A percentile compares a stretch with the other conserved stretches of the same genome.
These are phyloP conservation scores for Xanthia togata DNA, from an alignment of 2,888 invertebrate species.

Conservation along the genomic window DNA sequence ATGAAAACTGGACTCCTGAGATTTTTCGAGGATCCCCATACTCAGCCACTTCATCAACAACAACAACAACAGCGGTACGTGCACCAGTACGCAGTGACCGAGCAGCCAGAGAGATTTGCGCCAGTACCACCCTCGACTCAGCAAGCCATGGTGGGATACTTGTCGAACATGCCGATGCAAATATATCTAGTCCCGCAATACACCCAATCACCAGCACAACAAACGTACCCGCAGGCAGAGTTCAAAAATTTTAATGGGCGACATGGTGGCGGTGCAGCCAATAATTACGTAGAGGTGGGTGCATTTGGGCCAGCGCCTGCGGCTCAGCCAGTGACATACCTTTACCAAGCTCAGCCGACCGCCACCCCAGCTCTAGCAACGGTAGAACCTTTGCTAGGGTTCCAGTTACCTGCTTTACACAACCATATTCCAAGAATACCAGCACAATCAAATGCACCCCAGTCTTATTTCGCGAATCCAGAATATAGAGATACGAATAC, in stretches of 20 bases:
- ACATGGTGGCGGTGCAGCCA: constrained; percentile 44
- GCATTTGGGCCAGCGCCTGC: constrained; percentile 75
- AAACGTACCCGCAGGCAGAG: constrained; percentile 68
- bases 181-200: constrained; percentile 87
- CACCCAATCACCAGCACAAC: constrained; percentile 74
- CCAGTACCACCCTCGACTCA: constrained; percentile 70
- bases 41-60: constrained; percentile 66
- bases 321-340: constrained; percentile 73
- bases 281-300: constrained; percentile 82
- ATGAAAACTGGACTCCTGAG: constrained; percentile 80
- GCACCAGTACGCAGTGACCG: constrained; percentile 86
- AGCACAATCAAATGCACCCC: constrained; percentile 74
- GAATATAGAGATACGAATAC: constrained; percentile 79
- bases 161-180: constrained; percentile 87
- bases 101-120: constrained; percentile 78
- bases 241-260: constrained; percentile 38
- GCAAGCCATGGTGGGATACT: constrained; percentile 84
- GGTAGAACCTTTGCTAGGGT: constrained; percentile 77
- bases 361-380: constrained; percentile 75
- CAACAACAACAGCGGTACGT: constrained; percentile 78
- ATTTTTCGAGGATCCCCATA: constrained; percentile 76
- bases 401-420: constrained; percentile 80
- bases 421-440: constrained; percentile 73
- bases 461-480: constrained; percentile 76
- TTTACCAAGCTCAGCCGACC: constrained; percentile 80